A percentile compares a stretch with the other conserved stretches of the same genome.
Evolutionary conservation across 2,888 invertebrate genomes (phyloP).

Genomic region (Nomada flava): DNA sequence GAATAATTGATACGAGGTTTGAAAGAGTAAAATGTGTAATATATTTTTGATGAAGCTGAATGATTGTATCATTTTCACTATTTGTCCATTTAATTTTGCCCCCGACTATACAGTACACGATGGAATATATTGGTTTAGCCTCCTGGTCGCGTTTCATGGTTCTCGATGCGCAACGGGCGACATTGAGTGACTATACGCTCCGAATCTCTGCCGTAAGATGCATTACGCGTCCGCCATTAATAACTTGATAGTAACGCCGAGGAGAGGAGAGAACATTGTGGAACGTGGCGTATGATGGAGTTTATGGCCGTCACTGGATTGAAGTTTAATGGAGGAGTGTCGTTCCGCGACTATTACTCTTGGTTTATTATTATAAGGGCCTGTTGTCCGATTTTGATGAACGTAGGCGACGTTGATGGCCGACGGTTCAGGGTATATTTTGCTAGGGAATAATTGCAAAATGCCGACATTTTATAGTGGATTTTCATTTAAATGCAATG

Average conservation of each 20-base stretch:
- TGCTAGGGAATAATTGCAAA: too few relatives aligned
- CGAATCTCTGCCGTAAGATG: slow-evolving; percentile 62
- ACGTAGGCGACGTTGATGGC: background rate
- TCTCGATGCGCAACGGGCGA: slow-evolving; percentile 47
- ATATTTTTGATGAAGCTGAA: too few relatives aligned
- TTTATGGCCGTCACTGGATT: background rate
- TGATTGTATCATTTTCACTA: too few relatives aligned
- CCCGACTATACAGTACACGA: too few relatives aligned
- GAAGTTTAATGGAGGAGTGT: background rate
- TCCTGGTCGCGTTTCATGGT: slow-evolving; percentile 26
- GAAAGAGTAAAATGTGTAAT: too few relatives aligned
- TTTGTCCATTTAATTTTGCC: too few relatives aligned
- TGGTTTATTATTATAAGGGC: slow-evolving; percentile 1
- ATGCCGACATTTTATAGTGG: too few relatives aligned
- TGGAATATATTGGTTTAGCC: too few relatives aligned
- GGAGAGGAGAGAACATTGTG: slow-evolving; percentile 13
- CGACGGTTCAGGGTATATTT: background rate
- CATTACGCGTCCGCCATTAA: slow-evolving; percentile 61
- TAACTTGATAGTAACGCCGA: slow-evolving; percentile 57
- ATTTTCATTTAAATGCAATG: too few relatives aligned
- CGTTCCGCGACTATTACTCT: background rate
- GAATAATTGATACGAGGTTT: too few relatives aligned
- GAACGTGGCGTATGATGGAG: background rate
- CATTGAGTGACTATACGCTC: slow-evolving; percentile 40
- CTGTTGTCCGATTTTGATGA: slow-evolving; percentile 5